Base-by-base conservation (phyloP, 2,797 vertebrate species). In the Poeciliopsis gracilis region DNA sequence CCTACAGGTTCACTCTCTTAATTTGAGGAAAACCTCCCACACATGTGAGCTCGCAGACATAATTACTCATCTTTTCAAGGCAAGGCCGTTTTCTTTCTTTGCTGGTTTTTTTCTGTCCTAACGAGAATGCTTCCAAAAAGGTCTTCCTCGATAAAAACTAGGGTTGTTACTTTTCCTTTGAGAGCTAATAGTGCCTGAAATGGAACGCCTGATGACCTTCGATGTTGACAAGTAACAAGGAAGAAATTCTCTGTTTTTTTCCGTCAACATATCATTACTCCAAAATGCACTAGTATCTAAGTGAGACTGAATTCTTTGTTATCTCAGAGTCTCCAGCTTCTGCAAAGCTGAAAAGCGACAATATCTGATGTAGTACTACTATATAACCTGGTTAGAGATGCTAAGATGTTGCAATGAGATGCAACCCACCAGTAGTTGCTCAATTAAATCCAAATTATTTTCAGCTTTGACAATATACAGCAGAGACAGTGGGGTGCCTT, bases 341-440 rank as follows among this genome's bases (percentile, higher is more conserved):
- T 79, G 80, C 76, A 47, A 81, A 87, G 78, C 84, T 85, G 79
- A 88, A 89, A 94, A 92, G 89, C 90, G 95, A 86, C 87, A 89
- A 95, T 95, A 95, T 93, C 93, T 95, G 95, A 96, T 95, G 95
- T 95, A 94, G 82, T 53, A 76, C 82, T 95, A 92, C 89, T 87
- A 85, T 88, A 81, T 77, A 83, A 80, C 61, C 82, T 87, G 94
- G 93, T 89, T 46, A 77, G 55, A 74, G 94, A 95, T 96, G 95
- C 93, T 92, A 92, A 80, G 94, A 96, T 96, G 97, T 97, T 97
- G 95, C 97, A 96, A 97, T 97, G 96, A 96, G 95, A 97, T 94
- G 95, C 97, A 97, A 96, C 95, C 95, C 94, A 93, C 93, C 96
- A 96, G 95, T 95, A 95, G 94, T 96, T 94, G 96, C 95, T 96